These are phyloP conservation scores for Cosmopolites sordidus DNA, from an alignment of 2,888 invertebrate species.

Conservation along the genomic window DNA sequence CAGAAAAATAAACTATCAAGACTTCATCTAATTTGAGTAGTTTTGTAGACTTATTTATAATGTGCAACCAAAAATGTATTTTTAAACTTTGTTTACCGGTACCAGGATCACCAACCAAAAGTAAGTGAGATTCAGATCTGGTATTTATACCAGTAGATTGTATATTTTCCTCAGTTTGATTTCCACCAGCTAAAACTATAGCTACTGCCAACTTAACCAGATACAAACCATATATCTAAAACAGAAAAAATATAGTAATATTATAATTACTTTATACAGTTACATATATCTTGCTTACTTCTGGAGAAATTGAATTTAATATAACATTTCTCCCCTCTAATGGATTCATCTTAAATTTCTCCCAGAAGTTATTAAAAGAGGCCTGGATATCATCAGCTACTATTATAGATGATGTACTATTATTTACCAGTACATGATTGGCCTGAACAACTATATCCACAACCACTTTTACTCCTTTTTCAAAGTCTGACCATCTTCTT, in stretches of 20 bases:
- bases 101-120: slow-evolving; percentile 84
- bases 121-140: slow-evolving; percentile 78
- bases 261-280: neutral
- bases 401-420: slow-evolving; percentile 49
- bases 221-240: slow-evolving; percentile 82
- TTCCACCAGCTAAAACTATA: slow-evolving; percentile 60
- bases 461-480: slow-evolving; percentile 58
- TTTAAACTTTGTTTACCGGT: slow-evolving; percentile 75
- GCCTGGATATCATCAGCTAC: slow-evolving; percentile 63
- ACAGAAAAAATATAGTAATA: slow-evolving; percentile 19
- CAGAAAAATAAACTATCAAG: no score
- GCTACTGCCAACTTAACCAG: slow-evolving; percentile 81
- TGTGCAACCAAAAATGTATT: no score
- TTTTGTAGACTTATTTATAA: no score
- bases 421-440: slow-evolving; percentile 66
- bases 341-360: slow-evolving; percentile 57
- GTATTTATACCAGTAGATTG: slow-evolving; percentile 44
- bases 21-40: no score
- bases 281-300: slow-evolving; percentile 50
- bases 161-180: slow-evolving; percentile 46
- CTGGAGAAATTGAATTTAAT: slow-evolving; percentile 76
- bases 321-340: slow-evolving; percentile 74
- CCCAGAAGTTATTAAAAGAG: slow-evolving; percentile 72
- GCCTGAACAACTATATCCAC: slow-evolving; percentile 68
- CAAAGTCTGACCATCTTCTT: slow-evolving; percentile 65